These are phyloP conservation scores for Petrophora chlorosata DNA, from an alignment of 2,888 invertebrate genomes.

Conservation along the genomic window DNA sequence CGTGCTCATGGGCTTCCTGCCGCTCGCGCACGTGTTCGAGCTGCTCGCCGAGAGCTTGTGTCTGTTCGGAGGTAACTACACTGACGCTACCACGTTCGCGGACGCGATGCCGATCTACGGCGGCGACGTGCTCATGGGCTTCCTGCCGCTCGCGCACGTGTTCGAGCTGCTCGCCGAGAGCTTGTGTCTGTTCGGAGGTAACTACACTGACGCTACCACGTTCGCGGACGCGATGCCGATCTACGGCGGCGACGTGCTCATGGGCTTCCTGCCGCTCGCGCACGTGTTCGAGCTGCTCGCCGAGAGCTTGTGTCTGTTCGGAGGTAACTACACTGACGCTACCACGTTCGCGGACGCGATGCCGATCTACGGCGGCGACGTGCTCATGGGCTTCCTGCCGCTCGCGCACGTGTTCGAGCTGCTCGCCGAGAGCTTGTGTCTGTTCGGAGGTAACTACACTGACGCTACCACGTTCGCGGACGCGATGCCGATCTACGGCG, in stretches of 20 bases:
- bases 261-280: constrained; percentile 98
- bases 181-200: constrained; percentile 92
- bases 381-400: constrained; percentile 97
- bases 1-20: constrained; percentile 96
- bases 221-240: constrained; percentile 91
- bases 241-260: constrained; percentile 90
- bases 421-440: constrained; percentile 93
- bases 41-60: constrained; percentile 95
- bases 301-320: constrained; percentile 92
- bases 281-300: constrained; percentile 98
- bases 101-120: constrained; percentile 88
- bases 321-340: constrained; percentile 89
- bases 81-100: constrained; percentile 92
- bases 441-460: constrained; percentile 89
- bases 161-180: constrained; percentile 97
- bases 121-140: constrained; percentile 95
- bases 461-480: constrained; percentile 92
- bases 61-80: constrained; percentile 88
- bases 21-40: constrained; percentile 98
- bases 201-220: constrained; percentile 86
- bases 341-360: constrained; percentile 92
- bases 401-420: constrained; percentile 98
- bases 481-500: constrained; percentile 87
- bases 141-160: constrained; percentile 98
- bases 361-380: constrained; percentile 88